Conservation (phyloP, 2,797 vertebrate species). For the Galago senegalensis region DNA sequence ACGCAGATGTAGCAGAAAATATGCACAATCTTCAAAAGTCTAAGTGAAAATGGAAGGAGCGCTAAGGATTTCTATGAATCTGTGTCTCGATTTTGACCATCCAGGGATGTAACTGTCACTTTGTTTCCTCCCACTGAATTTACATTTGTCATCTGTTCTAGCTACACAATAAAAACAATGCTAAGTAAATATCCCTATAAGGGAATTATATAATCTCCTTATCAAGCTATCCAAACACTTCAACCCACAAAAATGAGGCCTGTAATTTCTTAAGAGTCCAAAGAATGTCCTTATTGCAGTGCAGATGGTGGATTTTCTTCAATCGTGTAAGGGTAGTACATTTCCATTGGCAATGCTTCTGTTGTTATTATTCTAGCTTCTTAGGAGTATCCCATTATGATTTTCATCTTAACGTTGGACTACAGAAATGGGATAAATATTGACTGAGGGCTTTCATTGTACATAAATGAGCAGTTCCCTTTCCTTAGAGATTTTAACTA, state of each 20-base stretch:
- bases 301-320: constrained; percentile 68
- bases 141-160: constrained; percentile 65
- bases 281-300: constrained; percentile 76
- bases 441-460: neutral
- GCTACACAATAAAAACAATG: constrained; percentile 75
- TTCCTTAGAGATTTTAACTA: neutral
- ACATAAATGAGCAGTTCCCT: neutral
- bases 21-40: neutral
- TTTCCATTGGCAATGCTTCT: constrained; percentile 59
- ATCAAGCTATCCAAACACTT: constrained; percentile 79
- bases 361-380: neutral
- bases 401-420: neutral
- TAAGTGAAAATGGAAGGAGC: constrained; percentile 19
- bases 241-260: constrained; percentile 83
- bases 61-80: neutral
- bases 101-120: constrained; percentile 23
- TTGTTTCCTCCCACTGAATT: constrained; percentile 54
- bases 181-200: constrained; percentile 77
- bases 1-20: neutral
- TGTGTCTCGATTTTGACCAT: neutral
- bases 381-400: neutral
- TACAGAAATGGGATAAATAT: constrained; percentile 32
- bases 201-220: constrained; percentile 79
- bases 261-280: constrained; percentile 74
- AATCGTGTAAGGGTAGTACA: constrained; percentile 54